Conservation (phyloP, 2,888 invertebrate species). For the Drosophila kokeensis region DNA sequence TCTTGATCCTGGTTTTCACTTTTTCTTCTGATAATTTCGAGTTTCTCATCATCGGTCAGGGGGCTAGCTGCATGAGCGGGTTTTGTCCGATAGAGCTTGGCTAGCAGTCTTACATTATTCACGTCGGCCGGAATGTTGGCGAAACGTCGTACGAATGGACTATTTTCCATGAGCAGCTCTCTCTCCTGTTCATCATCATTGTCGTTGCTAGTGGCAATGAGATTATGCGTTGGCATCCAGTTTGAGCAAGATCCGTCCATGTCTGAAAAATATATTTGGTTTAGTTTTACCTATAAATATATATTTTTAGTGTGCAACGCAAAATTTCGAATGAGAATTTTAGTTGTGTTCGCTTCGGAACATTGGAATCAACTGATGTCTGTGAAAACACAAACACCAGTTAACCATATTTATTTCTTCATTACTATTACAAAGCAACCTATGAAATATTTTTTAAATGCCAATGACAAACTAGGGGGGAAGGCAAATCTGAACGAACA, state of each 20-base stretch:
- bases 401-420: too few species aligned
- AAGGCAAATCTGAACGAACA: too few species aligned
- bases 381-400: too few species aligned
- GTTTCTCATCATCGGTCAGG: constrained; percentile 54
- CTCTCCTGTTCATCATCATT: constrained; percentile 16
- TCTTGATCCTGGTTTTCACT: constrained; percentile 4
- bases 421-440: too few species aligned
- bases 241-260: constrained; percentile 48
- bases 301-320: constrained; percentile 10
- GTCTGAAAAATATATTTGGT: constrained; percentile 4
- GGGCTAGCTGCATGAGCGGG: constrained; percentile 35
- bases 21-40: constrained; percentile 35
- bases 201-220: constrained; percentile 1
- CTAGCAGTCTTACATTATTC: constrained; percentile 22
- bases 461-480: too few species aligned
- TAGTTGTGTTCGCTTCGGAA: too few species aligned
- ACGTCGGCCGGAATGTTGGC: constrained; percentile 23
- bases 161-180: too few species aligned
- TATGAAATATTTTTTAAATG: too few species aligned
- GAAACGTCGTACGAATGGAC: constrained; percentile 6
- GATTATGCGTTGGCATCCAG: constrained; percentile 32
- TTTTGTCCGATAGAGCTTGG: constrained; percentile 15
- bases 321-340: constrained; percentile 50
- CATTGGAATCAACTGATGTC: too few species aligned
- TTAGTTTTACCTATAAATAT: background rate